A percentile compares a stretch with the other conserved stretches of the same genome.
phyloP scores from a whole-genome alignment of 2,888 invertebrate genomes.

The Scaptomyza parva region DNA sequence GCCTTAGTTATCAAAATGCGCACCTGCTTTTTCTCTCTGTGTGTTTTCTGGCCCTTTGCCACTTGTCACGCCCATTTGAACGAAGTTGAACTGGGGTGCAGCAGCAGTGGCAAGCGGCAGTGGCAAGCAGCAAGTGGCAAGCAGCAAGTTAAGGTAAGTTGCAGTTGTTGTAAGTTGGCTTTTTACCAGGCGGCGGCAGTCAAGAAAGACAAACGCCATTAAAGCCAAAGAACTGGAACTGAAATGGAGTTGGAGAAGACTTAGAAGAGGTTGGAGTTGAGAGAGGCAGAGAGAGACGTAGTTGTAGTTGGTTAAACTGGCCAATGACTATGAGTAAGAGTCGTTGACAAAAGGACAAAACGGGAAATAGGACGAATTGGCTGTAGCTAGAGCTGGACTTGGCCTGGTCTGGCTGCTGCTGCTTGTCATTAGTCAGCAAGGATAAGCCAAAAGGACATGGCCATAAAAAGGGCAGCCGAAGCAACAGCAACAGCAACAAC shows the following conservation, averaged over 20 bases:
- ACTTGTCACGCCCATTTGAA: slow-evolving; percentile 48
- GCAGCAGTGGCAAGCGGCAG: too few relatives aligned
- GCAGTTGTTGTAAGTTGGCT: slow-evolving; percentile 56
- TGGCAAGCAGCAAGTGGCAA: slow-evolving; percentile 38
- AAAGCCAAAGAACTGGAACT: slow-evolving; percentile 64
- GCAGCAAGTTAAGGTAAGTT: slow-evolving; percentile 23
- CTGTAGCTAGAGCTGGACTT: slow-evolving; percentile 25
- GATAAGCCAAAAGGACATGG: slow-evolving; percentile 79
- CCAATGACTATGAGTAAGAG: slow-evolving; percentile 63
- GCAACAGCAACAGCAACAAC: slow-evolving; percentile 1
- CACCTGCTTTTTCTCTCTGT: slow-evolving; percentile 52
- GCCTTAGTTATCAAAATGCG: slow-evolving; percentile 76
- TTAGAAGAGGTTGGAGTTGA: slow-evolving; percentile 17
- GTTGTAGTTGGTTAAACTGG: slow-evolving; percentile 39
- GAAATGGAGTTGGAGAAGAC: slow-evolving; percentile 25
- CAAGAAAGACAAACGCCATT: slow-evolving; percentile 64
- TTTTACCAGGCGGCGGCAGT: slow-evolving; percentile 52
- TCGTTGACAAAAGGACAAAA: slow-evolving; percentile 70
- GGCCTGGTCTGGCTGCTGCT: slow-evolving; percentile 11
- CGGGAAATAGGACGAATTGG: slow-evolving; percentile 60
- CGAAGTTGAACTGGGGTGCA: slow-evolving; percentile 34
- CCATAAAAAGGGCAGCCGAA: slow-evolving; percentile 68
- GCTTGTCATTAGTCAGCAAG: slow-evolving; percentile 79
- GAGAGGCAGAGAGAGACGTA: too few relatives aligned
- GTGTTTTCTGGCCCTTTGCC: slow-evolving; percentile 34